Conservation (phyloP, 2,113 vertebrate species). For the Pygoscelis antarcticus region DNA sequence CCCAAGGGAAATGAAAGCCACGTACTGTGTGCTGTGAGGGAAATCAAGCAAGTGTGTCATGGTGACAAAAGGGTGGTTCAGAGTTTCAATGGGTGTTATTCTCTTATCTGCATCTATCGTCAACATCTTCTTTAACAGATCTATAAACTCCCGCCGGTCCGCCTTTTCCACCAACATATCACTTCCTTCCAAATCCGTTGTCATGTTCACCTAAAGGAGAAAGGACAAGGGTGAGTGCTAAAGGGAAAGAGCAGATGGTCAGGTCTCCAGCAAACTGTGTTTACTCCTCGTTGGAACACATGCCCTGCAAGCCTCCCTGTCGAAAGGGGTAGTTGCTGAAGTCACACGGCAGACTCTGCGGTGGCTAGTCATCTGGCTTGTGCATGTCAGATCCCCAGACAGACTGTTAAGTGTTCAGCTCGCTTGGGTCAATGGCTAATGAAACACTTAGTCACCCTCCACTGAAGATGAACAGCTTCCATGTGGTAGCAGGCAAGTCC, state of each 20-base stretch:
- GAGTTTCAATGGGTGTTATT: conserved; percentile 96
- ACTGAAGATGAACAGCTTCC: conserved; percentile 55
- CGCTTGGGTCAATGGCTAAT: conserved; percentile 35
- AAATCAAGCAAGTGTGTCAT: conserved; percentile 98
- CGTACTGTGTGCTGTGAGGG: conserved; percentile 96
- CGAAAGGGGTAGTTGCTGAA: background rate
- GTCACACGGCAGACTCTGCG: background rate
- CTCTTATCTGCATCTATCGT: conserved; percentile 98
- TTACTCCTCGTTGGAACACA: background rate
- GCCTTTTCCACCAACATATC: conserved; percentile 98
- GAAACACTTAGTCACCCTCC: conserved; percentile 65
- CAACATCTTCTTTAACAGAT: conserved; percentile 98
- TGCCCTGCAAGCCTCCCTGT: background rate
- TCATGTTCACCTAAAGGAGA: conserved; percentile 91
- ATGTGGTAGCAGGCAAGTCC: conserved; percentile 37
- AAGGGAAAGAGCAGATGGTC: conserved; percentile 6
- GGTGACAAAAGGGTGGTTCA: conserved; percentile 96
- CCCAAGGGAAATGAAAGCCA: background rate
- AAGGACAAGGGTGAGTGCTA: background rate
- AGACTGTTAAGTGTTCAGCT: conserved; percentile 15
- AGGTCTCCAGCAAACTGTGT: background rate
- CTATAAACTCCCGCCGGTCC: conserved; percentile 96
- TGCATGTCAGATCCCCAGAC: conserved; percentile 20
- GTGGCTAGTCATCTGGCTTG: background rate
- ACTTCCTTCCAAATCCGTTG: conserved; percentile 93